Evolutionary conservation across 2,113 vertebrate genomes (phyloP).

Genomic region (Steatornis caripensis): DNA sequence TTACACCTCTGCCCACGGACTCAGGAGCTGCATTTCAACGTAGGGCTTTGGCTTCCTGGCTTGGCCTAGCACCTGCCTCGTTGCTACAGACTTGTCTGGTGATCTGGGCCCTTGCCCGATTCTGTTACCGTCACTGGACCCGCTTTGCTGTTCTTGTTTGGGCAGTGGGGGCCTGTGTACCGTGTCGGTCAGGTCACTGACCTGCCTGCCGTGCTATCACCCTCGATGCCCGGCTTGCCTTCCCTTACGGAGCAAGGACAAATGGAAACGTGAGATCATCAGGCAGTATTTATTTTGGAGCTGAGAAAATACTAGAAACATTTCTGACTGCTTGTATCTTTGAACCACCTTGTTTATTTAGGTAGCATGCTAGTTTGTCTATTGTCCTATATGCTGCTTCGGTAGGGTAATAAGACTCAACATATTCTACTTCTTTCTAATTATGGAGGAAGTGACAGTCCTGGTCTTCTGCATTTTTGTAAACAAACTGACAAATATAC

Average conservation of each 20-base stretch:
- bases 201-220: not conserved
- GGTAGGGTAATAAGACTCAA: not conserved
- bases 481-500: not conserved
- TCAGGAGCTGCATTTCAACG: not conserved
- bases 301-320: not conserved
- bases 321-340: not conserved
- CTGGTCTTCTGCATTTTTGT: not conserved
- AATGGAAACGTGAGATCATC: not conserved
- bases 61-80: not conserved
- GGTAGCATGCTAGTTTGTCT: not conserved
- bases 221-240: not conserved
- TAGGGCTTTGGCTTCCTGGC: not conserved
- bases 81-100: not conserved
- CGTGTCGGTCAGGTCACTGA: rapidly evolving
- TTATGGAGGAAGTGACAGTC: not conserved
- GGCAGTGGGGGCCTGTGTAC: not conserved
- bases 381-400: not conserved
- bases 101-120: not conserved
- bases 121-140: no score
- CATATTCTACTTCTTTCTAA: not conserved
- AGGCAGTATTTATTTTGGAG: not conserved
- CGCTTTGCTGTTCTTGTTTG: not conserved
- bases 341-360: not conserved
- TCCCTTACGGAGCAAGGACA: not conserved
- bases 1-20: not conserved